Conservation (phyloP, 1,140 invertebrate genomes). For the Coptotermes formosanus region DNA sequence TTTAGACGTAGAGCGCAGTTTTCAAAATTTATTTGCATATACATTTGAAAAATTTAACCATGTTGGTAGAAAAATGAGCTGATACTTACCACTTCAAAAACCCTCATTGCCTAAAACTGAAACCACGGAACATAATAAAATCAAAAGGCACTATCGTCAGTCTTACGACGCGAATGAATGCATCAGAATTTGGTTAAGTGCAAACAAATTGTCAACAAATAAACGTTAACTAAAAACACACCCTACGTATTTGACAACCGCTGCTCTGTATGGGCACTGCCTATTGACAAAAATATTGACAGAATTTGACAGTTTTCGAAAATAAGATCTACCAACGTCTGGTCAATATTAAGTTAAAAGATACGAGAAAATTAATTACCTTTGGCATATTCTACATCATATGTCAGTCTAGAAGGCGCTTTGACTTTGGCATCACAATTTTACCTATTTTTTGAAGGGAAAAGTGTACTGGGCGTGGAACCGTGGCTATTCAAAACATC, state of each 20-base stretch:
- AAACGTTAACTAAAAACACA: background rate
- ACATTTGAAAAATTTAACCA: background rate
- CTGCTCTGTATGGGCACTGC: background rate
- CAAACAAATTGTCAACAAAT: background rate
- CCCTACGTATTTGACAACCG: background rate
- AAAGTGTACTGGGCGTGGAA: background rate
- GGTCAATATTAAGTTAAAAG: background rate
- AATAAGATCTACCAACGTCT: background rate
- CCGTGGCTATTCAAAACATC: background rate
- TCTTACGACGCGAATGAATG: background rate
- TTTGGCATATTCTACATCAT: background rate
- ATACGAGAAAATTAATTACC: background rate
- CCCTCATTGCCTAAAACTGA: background rate
- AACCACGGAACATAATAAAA: background rate
- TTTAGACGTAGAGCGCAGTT: background rate
- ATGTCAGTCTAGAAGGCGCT: background rate
- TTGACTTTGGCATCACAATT: background rate
- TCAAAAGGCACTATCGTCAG: background rate
- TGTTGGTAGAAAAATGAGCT: background rate
- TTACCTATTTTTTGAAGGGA: background rate
- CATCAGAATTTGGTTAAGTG: background rate
- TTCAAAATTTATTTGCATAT: background rate
- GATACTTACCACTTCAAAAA: background rate
- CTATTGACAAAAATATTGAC: slow-evolving; percentile 4
- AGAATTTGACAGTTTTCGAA: slow-evolving; percentile 6